Evolutionary conservation across 2,797 vertebrate genomes (phyloP).

Genomic region (Nothura maculosa): DNA sequence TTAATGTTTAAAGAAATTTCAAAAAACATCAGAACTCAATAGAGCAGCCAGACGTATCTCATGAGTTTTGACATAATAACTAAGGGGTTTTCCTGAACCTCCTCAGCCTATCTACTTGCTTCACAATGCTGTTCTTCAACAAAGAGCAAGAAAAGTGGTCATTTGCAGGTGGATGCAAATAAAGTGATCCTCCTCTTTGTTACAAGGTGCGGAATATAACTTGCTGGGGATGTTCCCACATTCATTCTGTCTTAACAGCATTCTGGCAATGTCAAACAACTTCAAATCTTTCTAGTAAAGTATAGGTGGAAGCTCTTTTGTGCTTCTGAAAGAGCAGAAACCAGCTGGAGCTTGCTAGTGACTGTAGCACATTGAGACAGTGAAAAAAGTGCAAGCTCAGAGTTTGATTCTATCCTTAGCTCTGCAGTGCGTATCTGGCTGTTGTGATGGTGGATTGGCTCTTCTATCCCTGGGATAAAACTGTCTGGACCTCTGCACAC

Average conservation of each 20-base stretch:
- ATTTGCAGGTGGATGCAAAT: neutral
- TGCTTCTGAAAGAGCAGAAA: neutral
- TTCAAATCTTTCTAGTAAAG: neutral
- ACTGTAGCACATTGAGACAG: neutral
- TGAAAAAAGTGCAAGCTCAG: neutral
- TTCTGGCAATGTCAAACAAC: neutral
- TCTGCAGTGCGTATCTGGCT: rapidly evolving
- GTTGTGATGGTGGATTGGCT: neutral
- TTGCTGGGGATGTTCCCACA: neutral
- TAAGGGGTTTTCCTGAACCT: neutral
- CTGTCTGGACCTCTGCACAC: too few relatives aligned
- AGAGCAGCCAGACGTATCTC: neutral
- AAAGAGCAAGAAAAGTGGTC: neutral
- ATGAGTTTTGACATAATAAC: neutral
- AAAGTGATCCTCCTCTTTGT: neutral
- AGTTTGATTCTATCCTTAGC: rapidly evolving
- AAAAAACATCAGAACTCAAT: neutral
- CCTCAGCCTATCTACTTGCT: neutral
- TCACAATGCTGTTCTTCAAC: neutral
- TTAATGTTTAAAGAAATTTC: neutral
- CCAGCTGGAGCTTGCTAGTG: neutral
- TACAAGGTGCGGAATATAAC: neutral
- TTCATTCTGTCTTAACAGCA: neutral
- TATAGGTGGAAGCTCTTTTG: rapidly evolving
- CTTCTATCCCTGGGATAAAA: neutral